Base-by-base conservation (phyloP, 2,797 vertebrate genomes). In the Chloroceryle inda region DNA sequence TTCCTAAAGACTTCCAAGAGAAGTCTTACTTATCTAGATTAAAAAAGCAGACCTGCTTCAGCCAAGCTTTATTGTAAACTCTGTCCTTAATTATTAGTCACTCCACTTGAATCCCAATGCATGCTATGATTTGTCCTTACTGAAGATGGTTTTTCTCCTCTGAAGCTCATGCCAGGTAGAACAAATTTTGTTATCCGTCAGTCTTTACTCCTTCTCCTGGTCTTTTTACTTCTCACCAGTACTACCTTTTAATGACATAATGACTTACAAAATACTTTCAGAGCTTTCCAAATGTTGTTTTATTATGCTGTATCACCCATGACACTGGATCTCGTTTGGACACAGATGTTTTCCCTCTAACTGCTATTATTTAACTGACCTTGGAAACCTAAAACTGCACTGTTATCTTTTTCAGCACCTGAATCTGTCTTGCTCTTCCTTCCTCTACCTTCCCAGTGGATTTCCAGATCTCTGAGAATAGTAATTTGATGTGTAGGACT, bases 21-120 rank as follows among this genome's bases (percentile, higher is more conserved):
- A 85, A 93, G 22, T 31, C n/a, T 93, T 92, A 79, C 31, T 73
- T 89, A 61, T 26, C 74, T 91, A 85, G 64, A 77, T 73, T 35
- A 89, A 37, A 87, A 93, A 78, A 78, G 22, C 31, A 18, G 35
- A 27, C 47, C n/a, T 93, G 52, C 40, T 77, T 1, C 26, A 94
- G 63, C 62, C 45, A 59, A 86, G 67, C 59, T 87, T 93, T 92
- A 53, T 44, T 89, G 59, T 93, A 40, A 9, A 4, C 11, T 62
- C 53, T 23, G 26, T 85, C 18, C 37, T 61, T 69, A 52, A 42
- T 55, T 92, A 40, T 24, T 78, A 74, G 58, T 87, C 44, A n/a
- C 45, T 94, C 47, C 29, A 24, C 63, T 72, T 92, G 37, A 33
- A 63, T 91, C 68, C 52, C 64, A 81, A 0, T n/a, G 27, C 31